Base-by-base conservation (phyloP, 2,797 vertebrate species). In the Pseudopleuronectes americanus region DNA sequence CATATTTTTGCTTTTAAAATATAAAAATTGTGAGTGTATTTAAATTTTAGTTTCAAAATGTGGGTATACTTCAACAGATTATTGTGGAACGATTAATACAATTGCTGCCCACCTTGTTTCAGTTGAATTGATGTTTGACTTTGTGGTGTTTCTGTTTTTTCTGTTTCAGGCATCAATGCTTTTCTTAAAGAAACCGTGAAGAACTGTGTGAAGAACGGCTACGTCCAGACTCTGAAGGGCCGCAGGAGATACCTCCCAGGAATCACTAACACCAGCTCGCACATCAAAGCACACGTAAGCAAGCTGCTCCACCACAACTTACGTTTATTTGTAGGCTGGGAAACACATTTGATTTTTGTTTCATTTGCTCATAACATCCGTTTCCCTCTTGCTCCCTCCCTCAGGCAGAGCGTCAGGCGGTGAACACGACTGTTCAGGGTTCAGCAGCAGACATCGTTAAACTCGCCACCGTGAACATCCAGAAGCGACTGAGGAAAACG, bases 361-460 rank as follows among this genome's bases (percentile, higher is more conserved):
- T 0, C 7, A 31, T 4, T 6, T 22, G 4, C 24, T 33, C 10
- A 23, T 17, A 16, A n/a, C 14, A 23, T 53, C 1, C 26, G 3
- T 47, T 0, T 45, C 12, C 45, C 8, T 51, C 26, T 45, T n/a
- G 3, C 60, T 75, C 3, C 72, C 45, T 48, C 61, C 28, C 62
- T 64, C 80, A 99, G 98, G 97, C 98, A 10, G 97, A 99, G 84
- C 95, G 97, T 4, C 98, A 99, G 90, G 97, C 98, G 2, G 96
- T 99, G 75, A 99, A 99, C 85, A 97, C 97, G 3, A 95, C 95
- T 0, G 96, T 99, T 9, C 97, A 99, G 90, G 98, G 97, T 41
- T 99, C 98, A 10, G 98, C 97, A 0, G 97, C 98, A 3, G 98
- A 99, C 87, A 96, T 99, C 16, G 96, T 99, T n/a, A 99, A 99